Percentiles rank a stretch among this genome's conserved stretches.
Evolutionary conservation across 2,797 vertebrate genomes (phyloP).

Genomic region (Bryconaethiops microstoma): DNA sequence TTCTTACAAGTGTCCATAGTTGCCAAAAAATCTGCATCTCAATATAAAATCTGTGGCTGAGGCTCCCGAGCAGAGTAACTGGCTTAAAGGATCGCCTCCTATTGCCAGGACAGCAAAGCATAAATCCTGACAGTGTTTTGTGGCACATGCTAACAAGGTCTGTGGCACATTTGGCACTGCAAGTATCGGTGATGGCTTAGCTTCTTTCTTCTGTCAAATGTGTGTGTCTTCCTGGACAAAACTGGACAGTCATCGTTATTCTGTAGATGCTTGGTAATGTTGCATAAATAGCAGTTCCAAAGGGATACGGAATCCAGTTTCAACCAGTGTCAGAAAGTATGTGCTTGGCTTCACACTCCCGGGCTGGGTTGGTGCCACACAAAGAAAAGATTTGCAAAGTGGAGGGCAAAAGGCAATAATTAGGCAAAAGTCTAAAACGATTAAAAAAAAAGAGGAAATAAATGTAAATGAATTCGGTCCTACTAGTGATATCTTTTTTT

Average conservation of each 20-base stretch:
- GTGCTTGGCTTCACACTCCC: neutral
- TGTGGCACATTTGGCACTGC: neutral
- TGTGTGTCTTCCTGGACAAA: neutral
- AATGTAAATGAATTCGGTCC: too few species aligned
- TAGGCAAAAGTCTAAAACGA: too few species aligned
- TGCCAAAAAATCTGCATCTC: constrained; percentile 7
- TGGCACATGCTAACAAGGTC: neutral
- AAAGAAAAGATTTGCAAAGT: neutral
- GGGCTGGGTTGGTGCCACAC: neutral
- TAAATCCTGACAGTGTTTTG: neutral
- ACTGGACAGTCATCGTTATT: neutral
- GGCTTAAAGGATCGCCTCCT: neutral
- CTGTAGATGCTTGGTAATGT: neutral
- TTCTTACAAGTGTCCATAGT: neutral
- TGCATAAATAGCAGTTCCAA: neutral
- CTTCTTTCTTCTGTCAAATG: neutral
- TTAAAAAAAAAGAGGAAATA: too few species aligned
- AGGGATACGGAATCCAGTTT: neutral
- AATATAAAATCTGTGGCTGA: neutral
- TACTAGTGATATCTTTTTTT: neutral
- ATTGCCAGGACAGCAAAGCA: neutral
- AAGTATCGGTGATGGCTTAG: neutral
- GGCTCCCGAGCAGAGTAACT: neutral
- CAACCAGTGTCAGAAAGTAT: neutral
- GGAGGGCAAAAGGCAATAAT: neutral